Conservation (phyloP, 2,113 vertebrate genomes). For the Leucosticte australis region DNA sequence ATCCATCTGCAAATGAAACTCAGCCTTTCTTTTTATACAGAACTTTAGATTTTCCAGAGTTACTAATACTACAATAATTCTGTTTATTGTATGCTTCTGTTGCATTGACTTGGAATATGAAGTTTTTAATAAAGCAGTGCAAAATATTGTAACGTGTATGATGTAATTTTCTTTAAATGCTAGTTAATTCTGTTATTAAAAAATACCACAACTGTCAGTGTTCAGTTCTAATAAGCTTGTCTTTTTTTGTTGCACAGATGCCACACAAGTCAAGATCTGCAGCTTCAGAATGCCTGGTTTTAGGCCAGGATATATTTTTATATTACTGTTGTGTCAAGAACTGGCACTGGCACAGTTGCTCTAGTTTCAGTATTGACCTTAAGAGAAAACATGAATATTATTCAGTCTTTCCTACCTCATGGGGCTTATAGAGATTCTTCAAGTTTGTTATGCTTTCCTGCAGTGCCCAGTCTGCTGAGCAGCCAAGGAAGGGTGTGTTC, state of each 20-base stretch:
- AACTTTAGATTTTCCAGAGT: background rate
- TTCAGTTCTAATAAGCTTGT: slow-evolving; percentile 55
- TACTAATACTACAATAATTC: background rate
- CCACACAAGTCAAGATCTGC: slow-evolving; percentile 52
- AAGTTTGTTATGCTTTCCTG: background rate
- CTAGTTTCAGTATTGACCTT: background rate
- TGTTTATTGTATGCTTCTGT: slow-evolving; percentile 27
- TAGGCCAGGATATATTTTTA: slow-evolving; percentile 42
- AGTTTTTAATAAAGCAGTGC: slow-evolving; percentile 43
- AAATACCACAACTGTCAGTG: background rate
- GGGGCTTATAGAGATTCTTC: background rate
- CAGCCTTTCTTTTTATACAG: background rate
- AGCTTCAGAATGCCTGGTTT: slow-evolving; percentile 48
- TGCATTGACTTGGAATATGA: slow-evolving; percentile 36
- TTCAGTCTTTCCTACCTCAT: background rate
- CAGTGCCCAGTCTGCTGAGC: background rate
- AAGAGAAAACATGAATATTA: background rate
- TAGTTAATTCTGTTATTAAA: background rate
- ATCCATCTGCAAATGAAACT: background rate
- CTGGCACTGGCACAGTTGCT: slow-evolving; percentile 4
- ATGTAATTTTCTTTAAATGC: slow-evolving; percentile 50
- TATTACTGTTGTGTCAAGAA: background rate
- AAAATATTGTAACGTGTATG: slow-evolving; percentile 8
- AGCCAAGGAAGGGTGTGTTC: background rate
- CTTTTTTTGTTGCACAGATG: slow-evolving; percentile 46